Percentiles rank a stretch among this genome's conserved stretches.
Conservation (phyloP, 2,797 vertebrate genomes). For the Psittacula derbiana region DNA sequence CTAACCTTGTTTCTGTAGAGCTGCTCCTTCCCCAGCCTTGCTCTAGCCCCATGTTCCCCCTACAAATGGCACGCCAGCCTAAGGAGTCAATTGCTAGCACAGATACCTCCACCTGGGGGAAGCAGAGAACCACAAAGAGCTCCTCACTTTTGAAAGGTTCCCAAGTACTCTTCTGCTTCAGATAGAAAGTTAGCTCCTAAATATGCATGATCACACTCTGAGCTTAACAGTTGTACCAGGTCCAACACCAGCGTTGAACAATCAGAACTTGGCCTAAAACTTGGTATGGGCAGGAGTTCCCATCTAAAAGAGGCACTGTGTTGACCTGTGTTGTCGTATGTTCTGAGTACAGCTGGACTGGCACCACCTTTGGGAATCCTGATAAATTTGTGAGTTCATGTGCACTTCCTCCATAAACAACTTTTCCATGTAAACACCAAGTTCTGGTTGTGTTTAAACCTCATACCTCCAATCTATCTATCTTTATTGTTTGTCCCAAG, state of each 20-base stretch:
- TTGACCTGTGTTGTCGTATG: neutral
- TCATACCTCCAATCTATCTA: neutral
- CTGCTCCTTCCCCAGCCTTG: neutral
- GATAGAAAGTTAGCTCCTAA: neutral
- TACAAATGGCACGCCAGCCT: neutral
- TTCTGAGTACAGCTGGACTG: neutral
- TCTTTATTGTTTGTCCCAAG: neutral
- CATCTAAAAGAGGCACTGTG: neutral
- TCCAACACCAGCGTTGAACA: neutral
- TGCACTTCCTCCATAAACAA: neutral
- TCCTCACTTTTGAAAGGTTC: neutral
- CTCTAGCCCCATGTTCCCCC: neutral
- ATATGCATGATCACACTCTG: neutral
- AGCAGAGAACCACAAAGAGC: slow-evolving; percentile 28
- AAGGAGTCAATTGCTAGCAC: neutral
- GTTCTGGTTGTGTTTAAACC: neutral
- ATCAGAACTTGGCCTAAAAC: neutral
- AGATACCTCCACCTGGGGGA: slow-evolving; percentile 30
- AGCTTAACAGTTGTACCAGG: neutral
- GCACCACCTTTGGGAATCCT: neutral
- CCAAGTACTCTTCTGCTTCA: neutral
- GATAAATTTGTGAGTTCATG: neutral
- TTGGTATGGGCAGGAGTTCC: neutral
- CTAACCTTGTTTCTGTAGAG: neutral
- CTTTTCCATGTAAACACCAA: neutral